A percentile compares a stretch with the other conserved stretches of the same genome.
Conservation (phyloP, 2,888 invertebrate genomes). For the Stictocephala bisonia region DNA sequence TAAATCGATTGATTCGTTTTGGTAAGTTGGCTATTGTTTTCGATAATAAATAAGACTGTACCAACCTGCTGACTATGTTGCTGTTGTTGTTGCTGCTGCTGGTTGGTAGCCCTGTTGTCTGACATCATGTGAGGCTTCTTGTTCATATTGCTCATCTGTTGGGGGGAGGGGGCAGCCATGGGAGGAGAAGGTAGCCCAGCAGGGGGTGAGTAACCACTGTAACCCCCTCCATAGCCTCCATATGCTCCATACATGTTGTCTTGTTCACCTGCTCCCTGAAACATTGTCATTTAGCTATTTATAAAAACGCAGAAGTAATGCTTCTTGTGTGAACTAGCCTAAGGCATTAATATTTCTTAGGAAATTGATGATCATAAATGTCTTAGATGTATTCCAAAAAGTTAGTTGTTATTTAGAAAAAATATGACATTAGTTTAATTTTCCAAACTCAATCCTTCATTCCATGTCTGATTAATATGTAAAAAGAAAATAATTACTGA, state of each 20-base stretch:
- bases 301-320: too few species aligned
- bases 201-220: constrained; percentile 67
- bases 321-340: too few species aligned
- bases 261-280: constrained; percentile 67
- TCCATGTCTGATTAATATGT: too few species aligned
- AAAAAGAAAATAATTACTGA: too few species aligned
- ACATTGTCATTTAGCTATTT: too few species aligned
- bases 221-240: constrained; percentile 65
- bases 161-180: constrained; percentile 55
- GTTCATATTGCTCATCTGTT: constrained; percentile 53
- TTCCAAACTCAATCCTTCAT: too few species aligned
- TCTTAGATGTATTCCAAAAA: too few species aligned
- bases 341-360: not conserved
- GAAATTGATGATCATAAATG: constrained; percentile 30
- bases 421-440: too few species aligned
- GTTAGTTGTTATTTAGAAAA: too few species aligned
- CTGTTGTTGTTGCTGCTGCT: constrained; percentile 47
- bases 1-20: too few species aligned
- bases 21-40: too few species aligned
- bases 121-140: constrained; percentile 51
- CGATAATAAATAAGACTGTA: not conserved
- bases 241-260: constrained; percentile 66
- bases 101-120: constrained; percentile 53
- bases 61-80: constrained; percentile 49
- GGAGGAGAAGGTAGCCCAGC: constrained; percentile 62